Evolutionary conservation across 2,113 vertebrate genomes (phyloP).

Genomic region (Elachura formosa): DNA sequence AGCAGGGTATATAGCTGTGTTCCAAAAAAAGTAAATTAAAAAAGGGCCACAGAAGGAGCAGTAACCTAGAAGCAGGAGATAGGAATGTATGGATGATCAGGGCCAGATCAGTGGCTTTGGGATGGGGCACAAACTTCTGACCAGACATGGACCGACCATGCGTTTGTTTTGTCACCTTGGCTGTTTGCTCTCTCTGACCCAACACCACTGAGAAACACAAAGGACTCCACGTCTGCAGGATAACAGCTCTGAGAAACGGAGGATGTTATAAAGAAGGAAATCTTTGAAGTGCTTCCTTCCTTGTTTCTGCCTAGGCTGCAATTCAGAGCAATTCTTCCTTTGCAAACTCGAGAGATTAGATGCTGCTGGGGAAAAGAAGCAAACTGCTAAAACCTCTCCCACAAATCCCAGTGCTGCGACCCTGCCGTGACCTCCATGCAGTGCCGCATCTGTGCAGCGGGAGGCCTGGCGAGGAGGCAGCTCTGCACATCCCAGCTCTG

Average conservation of each 20-base stretch:
- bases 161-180: background rate
- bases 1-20: background rate
- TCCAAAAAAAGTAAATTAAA: background rate
- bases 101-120: background rate
- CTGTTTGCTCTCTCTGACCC: background rate
- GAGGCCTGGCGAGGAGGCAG: background rate
- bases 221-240: background rate
- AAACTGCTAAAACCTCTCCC: background rate
- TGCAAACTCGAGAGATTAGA: conserved; percentile 5
- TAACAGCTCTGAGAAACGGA: background rate
- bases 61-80: background rate
- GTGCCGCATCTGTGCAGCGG: background rate
- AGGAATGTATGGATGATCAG: background rate
- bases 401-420: background rate
- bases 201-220: background rate
- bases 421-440: rapidly evolving
- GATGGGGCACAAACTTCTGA: background rate
- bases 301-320: conserved; percentile 21
- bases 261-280: conserved; percentile 36
- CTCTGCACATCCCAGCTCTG: background rate
- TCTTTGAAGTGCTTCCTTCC: conserved; percentile 51
- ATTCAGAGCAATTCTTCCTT: background rate
- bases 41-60: background rate
- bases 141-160: background rate
- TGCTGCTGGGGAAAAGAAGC: background rate